These are phyloP conservation scores for Erebia epiphron DNA, from an alignment of 2,888 invertebrate genomes.

Conservation along the genomic window DNA sequence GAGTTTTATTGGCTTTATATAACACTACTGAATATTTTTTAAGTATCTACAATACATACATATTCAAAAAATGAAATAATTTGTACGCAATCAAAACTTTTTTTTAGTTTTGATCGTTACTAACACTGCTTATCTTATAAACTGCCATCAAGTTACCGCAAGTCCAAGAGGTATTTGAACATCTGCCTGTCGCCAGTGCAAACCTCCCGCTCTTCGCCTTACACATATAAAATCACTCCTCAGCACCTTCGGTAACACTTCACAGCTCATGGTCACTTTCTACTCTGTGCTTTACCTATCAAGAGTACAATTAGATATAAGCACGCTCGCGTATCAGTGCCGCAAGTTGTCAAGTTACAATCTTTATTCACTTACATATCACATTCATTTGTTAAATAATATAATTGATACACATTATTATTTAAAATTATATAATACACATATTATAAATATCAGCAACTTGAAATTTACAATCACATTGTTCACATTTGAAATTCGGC, in stretches of 20 bases:
- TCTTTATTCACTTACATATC: slow-evolving; percentile 71
- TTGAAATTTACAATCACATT: slow-evolving; percentile 70
- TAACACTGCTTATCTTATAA: slow-evolving; percentile 39
- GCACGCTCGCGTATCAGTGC: slow-evolving; percentile 46
- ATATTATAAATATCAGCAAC: slow-evolving; percentile 62
- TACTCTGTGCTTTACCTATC: slow-evolving; percentile 45
- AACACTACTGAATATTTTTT: slow-evolving; percentile 41
- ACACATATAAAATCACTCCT: slow-evolving; percentile 62
- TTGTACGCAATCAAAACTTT: slow-evolving; percentile 46
- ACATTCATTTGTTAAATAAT: slow-evolving; percentile 73
- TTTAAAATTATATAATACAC: slow-evolving; percentile 25
- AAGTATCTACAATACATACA: slow-evolving; percentile 38
- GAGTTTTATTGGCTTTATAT: slow-evolving; percentile 48
- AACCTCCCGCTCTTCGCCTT: slow-evolving; percentile 43
- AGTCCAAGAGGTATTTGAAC: slow-evolving; percentile 48
- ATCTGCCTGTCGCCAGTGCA: slow-evolving; percentile 57
- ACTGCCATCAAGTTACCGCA: slow-evolving; percentile 39
- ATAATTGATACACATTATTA: slow-evolving; percentile 51
- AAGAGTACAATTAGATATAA: slow-evolving; percentile 22
- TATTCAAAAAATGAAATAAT: slow-evolving; percentile 43
- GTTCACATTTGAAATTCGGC: slow-evolving; percentile 70
- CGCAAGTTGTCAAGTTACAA: slow-evolving; percentile 63
- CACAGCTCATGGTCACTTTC: slow-evolving; percentile 59
- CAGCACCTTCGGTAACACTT: slow-evolving; percentile 72
- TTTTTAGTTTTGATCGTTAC: slow-evolving; percentile 39